Evolutionary conservation across 2,888 invertebrate species (phyloP), one percentile per base, ranked within the genome.

Genomic region (Busseola fusca): DNA sequence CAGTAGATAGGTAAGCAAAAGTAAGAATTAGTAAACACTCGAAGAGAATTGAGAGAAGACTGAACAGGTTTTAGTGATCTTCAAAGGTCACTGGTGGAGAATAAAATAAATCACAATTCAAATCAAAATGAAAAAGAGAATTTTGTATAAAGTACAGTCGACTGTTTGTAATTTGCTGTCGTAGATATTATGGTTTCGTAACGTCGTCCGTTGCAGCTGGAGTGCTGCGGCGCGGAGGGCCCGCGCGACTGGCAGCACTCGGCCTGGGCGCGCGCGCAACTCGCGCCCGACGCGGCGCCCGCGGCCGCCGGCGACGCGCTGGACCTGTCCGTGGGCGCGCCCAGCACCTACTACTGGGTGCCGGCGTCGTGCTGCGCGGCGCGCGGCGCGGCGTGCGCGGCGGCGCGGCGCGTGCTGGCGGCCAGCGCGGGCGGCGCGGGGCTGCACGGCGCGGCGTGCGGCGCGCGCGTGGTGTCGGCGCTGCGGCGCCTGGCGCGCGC

Each of bases 161-260:
- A 14, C 14, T 25, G 3, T n/a, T 48, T 10, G 48, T 14, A 25
- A 0, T 48, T 48, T 21, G 3, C 1, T 50, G 9, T 9, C 10
- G 48, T 50, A 3, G n/a, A 50, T 59, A n/a, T 37, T 10, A 59
- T 37, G 10, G 37, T 59, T 25, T 37, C 9, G 34, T 37, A 37
- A 18, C 18, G 37, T n/a, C 10, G 18, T 1, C 1, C 3, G 60
- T 6, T 30, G 10, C 30, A 63, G 97, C 94, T 98, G 91, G 97
- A 98, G 91, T 99, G 99, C 91, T 99, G 99, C 94, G 99, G 99
- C 66, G 98, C 99, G 83, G 98, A 98, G 90, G 97, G 98, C n/a
- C 98, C 98, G 80, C 98, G 98, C 93, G 99, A 99, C 95, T 99
- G 99, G 99, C 94, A 92, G 89, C 85, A 83, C 78, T 91, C 94